Percentiles rank a stretch among this genome's conserved stretches.
Evolutionary conservation across 2,888 invertebrate species (phyloP).

Genomic region (Oscheius myriophilus): DNA sequence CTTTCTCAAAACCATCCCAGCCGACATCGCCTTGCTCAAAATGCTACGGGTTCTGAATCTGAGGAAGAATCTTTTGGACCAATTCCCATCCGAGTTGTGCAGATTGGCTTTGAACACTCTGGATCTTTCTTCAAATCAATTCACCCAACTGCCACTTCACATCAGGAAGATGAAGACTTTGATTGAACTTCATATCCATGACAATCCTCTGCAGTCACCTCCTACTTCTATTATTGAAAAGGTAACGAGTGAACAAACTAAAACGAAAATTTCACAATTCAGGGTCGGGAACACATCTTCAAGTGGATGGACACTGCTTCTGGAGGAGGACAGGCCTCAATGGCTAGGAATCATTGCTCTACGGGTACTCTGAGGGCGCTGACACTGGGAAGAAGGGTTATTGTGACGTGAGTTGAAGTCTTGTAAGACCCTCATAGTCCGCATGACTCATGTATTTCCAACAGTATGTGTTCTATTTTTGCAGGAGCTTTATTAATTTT

Average conservation of each 20-base stretch:
- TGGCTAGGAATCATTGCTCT: constrained; percentile 12
- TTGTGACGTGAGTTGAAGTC: constrained; percentile 2
- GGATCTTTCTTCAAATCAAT: constrained; percentile 47
- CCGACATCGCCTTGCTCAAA: constrained; percentile 35
- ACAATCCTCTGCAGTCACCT: constrained; percentile 44
- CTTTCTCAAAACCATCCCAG: constrained; percentile 29
- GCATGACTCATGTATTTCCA: background rate
- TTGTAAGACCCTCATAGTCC: background rate
- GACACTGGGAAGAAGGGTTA: constrained; percentile 25
- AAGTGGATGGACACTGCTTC: constrained; percentile 44
- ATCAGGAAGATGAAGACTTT: constrained; percentile 46
- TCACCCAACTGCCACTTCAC: constrained; percentile 45
- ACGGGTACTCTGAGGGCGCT: constrained; percentile 18
- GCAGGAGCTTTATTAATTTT: too few species aligned
- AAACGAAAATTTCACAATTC: constrained; percentile 21
- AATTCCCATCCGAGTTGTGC: constrained; percentile 41
- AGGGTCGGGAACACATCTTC: constrained; percentile 50
- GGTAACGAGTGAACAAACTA: constrained; percentile 18
- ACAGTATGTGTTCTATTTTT: background rate
- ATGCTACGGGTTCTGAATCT: constrained; percentile 29
- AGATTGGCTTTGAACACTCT: constrained; percentile 41
- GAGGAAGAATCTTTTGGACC: constrained; percentile 32
- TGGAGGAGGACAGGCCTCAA: constrained; percentile 27
- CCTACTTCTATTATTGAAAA: constrained; percentile 39
- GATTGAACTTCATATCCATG: constrained; percentile 33